Base-by-base conservation (phyloP, 2,113 vertebrate species). In the Myiozetetes cayanensis region DNA sequence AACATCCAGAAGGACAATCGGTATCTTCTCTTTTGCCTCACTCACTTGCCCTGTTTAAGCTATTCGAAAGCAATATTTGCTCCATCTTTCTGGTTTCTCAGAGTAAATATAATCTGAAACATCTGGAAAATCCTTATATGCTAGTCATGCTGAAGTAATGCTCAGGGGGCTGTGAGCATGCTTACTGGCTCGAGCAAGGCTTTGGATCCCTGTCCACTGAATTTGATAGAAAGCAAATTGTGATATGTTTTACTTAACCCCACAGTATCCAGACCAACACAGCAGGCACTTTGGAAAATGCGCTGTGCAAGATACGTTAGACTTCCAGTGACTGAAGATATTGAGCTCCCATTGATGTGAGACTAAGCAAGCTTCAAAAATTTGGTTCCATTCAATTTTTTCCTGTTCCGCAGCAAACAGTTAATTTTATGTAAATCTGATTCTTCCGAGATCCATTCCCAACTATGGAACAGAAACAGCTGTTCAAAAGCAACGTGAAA, bases 131-230 rank as follows among this genome's bases (percentile, higher is more conserved):
- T 56, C 79, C 70, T 95, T 61, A 65, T 22, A 17, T 2, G 16
- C 92, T 96, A 43, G 78, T 85, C 85, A 90, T 52, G 87, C 82
- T 90, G 84, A 85, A 94, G 75, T 84, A 95, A 98, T 98, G 98
- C 85, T 92, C 98, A 91, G 97, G 96, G 86, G 85, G 63, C 24
- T 90, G 76, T 50, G 91, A 96, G 61, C 85, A 44, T 90, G 91
- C 90, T 90, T 47, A 58, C 71, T 92, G 90, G 93, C 95, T 87
- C 50, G 1, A 94, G 85, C 84, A 85, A 47, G 77, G 82, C 53
- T 95, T 95, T 96, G 93, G 81, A 91, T 92, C 89, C 19, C 62
- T 66, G 75, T 85, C 53, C 49, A 72, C 77, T 4, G 76, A 59
- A 44, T 83, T 41, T 62, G 92, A 96, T 15, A 79, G 76, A 72